A percentile compares a stretch with the other conserved stretches of the same genome.
These are phyloP conservation scores for Molanna angustata DNA, from an alignment of 2,888 invertebrate genomes.

Conservation along the genomic window DNA sequence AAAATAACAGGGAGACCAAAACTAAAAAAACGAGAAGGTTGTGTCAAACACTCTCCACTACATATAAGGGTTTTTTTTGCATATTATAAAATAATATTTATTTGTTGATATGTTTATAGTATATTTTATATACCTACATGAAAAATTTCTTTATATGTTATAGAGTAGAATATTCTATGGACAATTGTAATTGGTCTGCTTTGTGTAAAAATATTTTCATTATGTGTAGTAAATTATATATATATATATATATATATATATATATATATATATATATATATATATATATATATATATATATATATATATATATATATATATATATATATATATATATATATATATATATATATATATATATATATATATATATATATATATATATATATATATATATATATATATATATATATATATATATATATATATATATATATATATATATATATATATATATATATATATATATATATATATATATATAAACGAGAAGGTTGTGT, in stretches of 20 bases:
- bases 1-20: too few species aligned
- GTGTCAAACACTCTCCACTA: too few species aligned
- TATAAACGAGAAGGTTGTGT: conserved; percentile 2
- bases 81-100: too few species aligned
- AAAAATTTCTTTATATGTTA: too few species aligned
- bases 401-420: conserved; percentile 7
- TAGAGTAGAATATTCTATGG: too few species aligned
- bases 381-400: conserved; percentile 7
- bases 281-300: conserved; percentile 7
- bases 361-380: conserved; percentile 7
- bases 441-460: conserved; percentile 7
- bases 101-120: too few species aligned
- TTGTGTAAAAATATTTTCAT: too few species aligned
- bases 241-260: not conserved
- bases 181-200: too few species aligned
- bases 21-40: too few species aligned
- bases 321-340: conserved; percentile 7
- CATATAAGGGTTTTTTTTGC: too few species aligned
- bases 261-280: conserved; percentile 1
- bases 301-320: conserved; percentile 7
- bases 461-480: conserved; percentile 7
- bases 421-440: conserved; percentile 7
- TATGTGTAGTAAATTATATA: too few species aligned
- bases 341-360: conserved; percentile 7
- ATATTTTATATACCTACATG: too few species aligned